These are phyloP conservation scores for Lonchura striata DNA, from an alignment of 2,113 vertebrate species.

Conservation along the genomic window DNA sequence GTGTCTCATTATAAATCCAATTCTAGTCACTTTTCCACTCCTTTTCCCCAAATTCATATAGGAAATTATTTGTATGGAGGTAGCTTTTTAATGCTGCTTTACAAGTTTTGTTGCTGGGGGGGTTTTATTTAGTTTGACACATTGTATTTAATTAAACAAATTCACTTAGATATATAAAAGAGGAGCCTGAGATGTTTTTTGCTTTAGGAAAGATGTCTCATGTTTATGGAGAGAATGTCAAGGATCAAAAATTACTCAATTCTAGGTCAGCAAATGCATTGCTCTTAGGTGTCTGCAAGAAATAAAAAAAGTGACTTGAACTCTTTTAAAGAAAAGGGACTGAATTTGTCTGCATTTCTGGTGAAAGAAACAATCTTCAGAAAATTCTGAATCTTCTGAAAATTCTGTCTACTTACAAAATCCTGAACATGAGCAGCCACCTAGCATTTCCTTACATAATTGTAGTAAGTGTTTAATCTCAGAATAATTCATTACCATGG, in stretches of 20 bases:
- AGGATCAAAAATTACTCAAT: not conserved
- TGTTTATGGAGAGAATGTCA: not conserved
- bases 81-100: not conserved
- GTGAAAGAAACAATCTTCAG: not conserved
- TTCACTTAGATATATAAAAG: not conserved
- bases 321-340: not conserved
- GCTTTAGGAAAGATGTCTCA: not conserved
- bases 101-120: not conserved
- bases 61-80: not conserved
- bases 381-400: not conserved
- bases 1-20: not conserved
- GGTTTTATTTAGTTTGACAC: not conserved
- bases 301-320: not conserved
- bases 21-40: not conserved
- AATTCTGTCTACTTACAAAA: not conserved
- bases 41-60: not conserved
- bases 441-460: not conserved
- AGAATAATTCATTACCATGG: not conserved
- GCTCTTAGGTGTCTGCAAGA: not conserved
- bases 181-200: not conserved
- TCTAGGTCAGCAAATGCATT: not conserved
- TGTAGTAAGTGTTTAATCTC: not conserved
- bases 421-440: not conserved
- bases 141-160: not conserved
- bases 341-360: not conserved